Evolutionary conservation across 2,113 vertebrate species (phyloP).

Genomic region (Crypturellus undulatus): DNA sequence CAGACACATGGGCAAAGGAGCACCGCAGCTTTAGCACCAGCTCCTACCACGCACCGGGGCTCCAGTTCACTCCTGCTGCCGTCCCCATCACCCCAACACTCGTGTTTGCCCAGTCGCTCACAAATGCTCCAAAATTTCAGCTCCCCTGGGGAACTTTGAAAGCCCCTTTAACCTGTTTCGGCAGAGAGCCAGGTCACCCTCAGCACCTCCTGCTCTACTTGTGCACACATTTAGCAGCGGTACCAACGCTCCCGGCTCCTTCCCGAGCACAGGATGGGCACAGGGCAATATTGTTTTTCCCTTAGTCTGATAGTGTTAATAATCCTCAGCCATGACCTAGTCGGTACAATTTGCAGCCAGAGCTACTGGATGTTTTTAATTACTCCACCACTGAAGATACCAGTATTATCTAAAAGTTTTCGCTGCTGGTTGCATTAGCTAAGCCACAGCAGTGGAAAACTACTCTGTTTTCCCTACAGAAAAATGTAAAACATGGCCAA

Average conservation of each 20-base stretch:
- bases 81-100: too few relatives aligned
- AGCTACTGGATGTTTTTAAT: neutral
- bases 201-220: rapidly evolving
- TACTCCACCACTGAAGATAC: neutral
- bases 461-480: neutral
- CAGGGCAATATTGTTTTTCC: rapidly evolving
- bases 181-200: too few relatives aligned
- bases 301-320: too few relatives aligned
- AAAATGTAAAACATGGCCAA: rapidly evolving
- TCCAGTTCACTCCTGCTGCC: too few relatives aligned
- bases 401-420: neutral
- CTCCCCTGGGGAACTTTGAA: neutral
- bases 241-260: too few relatives aligned
- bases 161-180: neutral
- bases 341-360: rapidly evolving
- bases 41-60: too few relatives aligned
- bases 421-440: neutral
- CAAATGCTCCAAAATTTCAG: rapidly evolving
- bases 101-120: rapidly evolving
- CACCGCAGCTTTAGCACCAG: too few relatives aligned
- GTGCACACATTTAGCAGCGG: rapidly evolving
- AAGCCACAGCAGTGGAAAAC: neutral
- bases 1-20: too few relatives aligned
- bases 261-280: neutral
- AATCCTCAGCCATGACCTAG: rapidly evolving